Evolutionary conservation across 2,113 vertebrate genomes (phyloP).

Genomic region (Leucoraja erinaceus): DNA sequence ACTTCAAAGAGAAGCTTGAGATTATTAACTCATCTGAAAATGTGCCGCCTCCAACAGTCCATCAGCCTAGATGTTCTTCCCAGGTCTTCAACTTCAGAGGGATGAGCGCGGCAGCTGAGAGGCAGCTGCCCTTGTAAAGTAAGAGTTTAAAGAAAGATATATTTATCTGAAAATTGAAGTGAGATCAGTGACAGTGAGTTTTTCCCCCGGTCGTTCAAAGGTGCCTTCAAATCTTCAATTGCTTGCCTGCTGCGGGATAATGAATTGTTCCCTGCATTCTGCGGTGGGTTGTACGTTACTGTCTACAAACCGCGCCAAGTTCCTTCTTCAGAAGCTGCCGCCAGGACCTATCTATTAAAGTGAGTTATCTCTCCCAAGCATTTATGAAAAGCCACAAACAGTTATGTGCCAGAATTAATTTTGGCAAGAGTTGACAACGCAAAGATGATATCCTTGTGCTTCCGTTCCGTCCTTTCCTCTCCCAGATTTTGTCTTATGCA

Average conservation of each 20-base stretch:
- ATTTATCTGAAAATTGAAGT: neutral
- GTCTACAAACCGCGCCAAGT: neutral
- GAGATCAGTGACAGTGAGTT: neutral
- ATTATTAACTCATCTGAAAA: neutral
- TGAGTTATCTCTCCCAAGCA: neutral
- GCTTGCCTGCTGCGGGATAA: neutral
- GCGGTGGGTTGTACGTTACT: neutral
- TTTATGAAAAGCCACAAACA: neutral
- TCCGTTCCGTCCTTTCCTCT: neutral
- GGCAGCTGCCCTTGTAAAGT: neutral
- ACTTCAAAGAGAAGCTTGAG: neutral
- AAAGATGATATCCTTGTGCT: neutral
- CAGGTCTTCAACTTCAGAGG: neutral
- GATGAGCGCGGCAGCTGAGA: neutral
- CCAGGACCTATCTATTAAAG: neutral
- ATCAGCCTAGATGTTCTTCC: neutral
- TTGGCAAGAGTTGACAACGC: neutral
- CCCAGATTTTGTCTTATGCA: neutral
- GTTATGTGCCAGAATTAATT: neutral
- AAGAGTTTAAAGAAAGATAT: neutral
- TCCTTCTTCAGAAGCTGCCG: slow-evolving; percentile 2
- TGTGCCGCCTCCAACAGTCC: neutral
- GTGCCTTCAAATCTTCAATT: neutral
- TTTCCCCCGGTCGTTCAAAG: neutral
- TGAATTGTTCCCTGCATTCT: neutral